Conservation (phyloP, 2,113 vertebrate species). For the Dasypus novemcinctus region DNA sequence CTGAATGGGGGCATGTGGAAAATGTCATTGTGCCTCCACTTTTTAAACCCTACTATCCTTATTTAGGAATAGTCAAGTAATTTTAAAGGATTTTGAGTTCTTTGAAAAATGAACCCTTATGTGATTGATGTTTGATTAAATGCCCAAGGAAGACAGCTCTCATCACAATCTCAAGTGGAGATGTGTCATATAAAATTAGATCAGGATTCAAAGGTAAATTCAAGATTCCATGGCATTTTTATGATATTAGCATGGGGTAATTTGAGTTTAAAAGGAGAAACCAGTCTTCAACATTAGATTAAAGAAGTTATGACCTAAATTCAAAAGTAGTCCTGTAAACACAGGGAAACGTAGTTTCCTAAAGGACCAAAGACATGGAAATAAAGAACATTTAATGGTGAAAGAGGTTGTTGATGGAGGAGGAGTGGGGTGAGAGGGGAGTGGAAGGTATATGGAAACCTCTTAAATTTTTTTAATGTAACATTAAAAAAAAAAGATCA, state of each 20-base stretch:
- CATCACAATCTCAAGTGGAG: not conserved
- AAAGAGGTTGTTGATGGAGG: too few relatives aligned
- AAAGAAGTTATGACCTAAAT: constrained; percentile 4
- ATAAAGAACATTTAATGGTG: not conserved
- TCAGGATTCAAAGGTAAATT: constrained; percentile 32
- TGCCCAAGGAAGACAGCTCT: not conserved
- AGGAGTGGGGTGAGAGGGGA: too few relatives aligned
- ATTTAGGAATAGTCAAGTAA: not conserved
- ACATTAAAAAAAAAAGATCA: too few relatives aligned
- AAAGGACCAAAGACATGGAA: not conserved
- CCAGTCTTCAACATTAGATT: not conserved
- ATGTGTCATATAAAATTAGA: not conserved
- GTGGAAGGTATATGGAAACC: too few relatives aligned
- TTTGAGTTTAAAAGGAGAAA: constrained; percentile 43
- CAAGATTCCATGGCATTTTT: not conserved
- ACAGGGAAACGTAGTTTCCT: not conserved
- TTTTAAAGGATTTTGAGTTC: constrained; percentile 6
- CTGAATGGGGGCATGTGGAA: not conserved
- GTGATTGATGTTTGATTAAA: constrained; percentile 52
- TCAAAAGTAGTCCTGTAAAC: not conserved
- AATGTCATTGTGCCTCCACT: not conserved
- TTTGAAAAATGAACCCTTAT: not conserved
- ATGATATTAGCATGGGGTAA: not conserved
- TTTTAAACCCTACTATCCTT: not conserved
- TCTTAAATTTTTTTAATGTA: too few relatives aligned